These are phyloP conservation scores for Minunthozetes semirufus DNA, from an alignment of 2,888 invertebrate genomes.

Conservation along the genomic window DNA sequence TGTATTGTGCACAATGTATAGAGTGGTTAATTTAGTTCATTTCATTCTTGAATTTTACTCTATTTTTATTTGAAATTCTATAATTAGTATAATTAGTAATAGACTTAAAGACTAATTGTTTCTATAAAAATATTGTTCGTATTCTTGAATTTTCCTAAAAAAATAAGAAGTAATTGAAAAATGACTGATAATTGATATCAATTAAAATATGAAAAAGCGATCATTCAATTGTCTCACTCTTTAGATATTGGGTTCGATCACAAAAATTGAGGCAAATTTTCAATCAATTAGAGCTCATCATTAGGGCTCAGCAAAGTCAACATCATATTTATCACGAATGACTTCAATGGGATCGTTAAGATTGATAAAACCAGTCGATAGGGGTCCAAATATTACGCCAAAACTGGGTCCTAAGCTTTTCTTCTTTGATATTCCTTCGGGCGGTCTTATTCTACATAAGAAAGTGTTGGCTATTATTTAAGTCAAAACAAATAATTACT, in stretches of 20 bases:
- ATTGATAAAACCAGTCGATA: neutral
- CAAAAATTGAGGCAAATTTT: neutral
- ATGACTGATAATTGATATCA: neutral
- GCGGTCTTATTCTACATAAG: neutral
- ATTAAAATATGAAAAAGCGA: neutral
- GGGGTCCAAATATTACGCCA: slow-evolving; percentile 11
- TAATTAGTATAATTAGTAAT: too few species aligned
- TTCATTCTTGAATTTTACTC: too few species aligned
- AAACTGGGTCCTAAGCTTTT: slow-evolving; percentile 7
- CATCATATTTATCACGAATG: neutral
- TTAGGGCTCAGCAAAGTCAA: too few species aligned
- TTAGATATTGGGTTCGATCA: too few species aligned
- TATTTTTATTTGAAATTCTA: too few species aligned
- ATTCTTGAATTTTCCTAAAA: too few species aligned
- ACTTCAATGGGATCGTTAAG: neutral
- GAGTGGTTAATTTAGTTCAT: too few species aligned
- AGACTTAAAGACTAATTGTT: too few species aligned
- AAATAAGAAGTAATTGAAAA: too few species aligned
- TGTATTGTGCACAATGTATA: too few species aligned
- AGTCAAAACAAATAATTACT: neutral
- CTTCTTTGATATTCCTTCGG: neutral
- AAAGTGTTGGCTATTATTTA: neutral
- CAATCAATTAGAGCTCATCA: neutral
- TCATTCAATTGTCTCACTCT: too few species aligned
- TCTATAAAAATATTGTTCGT: too few species aligned